Percentiles rank a stretch among this genome's conserved stretches.
phyloP scores from a whole-genome alignment of 2,888 invertebrate genomes.

The Platycheirus rosarum region DNA sequence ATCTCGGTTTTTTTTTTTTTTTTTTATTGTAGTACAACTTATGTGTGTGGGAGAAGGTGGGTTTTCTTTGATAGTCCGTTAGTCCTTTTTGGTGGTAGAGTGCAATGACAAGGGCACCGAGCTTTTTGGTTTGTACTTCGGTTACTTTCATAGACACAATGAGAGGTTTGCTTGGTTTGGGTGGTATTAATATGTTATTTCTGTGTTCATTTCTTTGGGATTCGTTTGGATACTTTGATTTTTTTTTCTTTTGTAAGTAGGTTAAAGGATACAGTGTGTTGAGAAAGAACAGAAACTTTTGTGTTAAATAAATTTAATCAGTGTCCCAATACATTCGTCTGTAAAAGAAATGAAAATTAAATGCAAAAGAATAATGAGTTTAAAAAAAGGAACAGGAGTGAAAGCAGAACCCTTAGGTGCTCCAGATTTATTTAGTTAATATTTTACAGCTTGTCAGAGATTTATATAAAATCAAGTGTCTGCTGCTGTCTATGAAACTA shows the following conservation, averaged over 20 bases:
- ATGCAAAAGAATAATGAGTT: too few species aligned
- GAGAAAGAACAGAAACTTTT: neutral
- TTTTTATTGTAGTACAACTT: neutral
- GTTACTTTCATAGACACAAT: conserved; percentile 35
- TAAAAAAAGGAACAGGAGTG: too few species aligned
- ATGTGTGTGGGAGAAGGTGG: conserved; percentile 5
- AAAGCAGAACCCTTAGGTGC: too few species aligned
- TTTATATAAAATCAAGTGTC: too few species aligned
- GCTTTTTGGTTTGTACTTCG: conserved; percentile 43
- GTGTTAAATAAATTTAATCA: too few species aligned
- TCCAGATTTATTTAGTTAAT: too few species aligned
- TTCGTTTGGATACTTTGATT: neutral
- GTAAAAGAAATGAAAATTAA: too few species aligned
- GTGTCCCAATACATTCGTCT: too few species aligned
- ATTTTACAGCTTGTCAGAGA: too few species aligned
- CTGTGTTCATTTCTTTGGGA: conserved; percentile 15
- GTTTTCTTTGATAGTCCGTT: conserved; percentile 31
- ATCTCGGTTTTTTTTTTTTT: conserved; percentile 31
- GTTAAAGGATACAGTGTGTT: conserved; percentile 11
- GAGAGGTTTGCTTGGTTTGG: conserved; percentile 18
- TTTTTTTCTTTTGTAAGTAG: conserved; percentile 3
- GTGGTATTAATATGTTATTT: conserved; percentile 24
- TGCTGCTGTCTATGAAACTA: too few species aligned
- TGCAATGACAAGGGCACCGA: conserved; percentile 20
- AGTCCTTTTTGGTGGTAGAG: conserved; percentile 34